These are phyloP conservation scores for Rhagophthalmus giganteus DNA, from an alignment of 2,888 invertebrate species.

Conservation along the genomic window DNA sequence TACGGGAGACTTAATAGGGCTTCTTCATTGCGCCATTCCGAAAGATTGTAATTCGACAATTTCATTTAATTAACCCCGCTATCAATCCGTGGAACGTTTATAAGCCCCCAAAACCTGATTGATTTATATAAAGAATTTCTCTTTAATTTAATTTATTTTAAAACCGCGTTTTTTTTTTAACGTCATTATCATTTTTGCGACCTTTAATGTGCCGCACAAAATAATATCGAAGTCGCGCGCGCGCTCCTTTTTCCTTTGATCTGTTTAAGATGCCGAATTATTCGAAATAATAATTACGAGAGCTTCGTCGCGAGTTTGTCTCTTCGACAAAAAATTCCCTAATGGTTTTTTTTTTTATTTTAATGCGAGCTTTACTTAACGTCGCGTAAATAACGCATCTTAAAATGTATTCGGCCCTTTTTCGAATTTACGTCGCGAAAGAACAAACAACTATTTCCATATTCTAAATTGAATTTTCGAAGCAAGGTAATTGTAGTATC, in stretches of 20 bases:
- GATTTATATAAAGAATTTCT: constrained; percentile 7
- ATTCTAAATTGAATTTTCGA: constrained; percentile 20
- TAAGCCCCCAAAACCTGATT: constrained; percentile 14
- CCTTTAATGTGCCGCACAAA: constrained; percentile 1
- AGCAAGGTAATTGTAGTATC: constrained; percentile 10
- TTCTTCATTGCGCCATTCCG: neutral
- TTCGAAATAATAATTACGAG: neutral
- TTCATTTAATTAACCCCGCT: constrained; percentile 26
- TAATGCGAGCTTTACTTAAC: too few relatives aligned
- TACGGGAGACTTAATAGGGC: constrained; percentile 12
- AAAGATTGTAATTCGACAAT: constrained; percentile 7
- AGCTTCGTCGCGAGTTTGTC: too few relatives aligned
- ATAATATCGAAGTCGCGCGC: too few relatives aligned
- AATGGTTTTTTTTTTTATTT: too few relatives aligned
- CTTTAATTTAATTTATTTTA: constrained; percentile 11
- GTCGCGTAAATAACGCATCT: too few relatives aligned
- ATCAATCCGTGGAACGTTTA: constrained; percentile 18
- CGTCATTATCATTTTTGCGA: too few relatives aligned
- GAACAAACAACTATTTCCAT: constrained; percentile 22
- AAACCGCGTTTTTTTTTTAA: too few relatives aligned
- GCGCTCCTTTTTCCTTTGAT: constrained; percentile 1
- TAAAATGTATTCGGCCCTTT: too few relatives aligned
- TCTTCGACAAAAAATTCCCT: too few relatives aligned
- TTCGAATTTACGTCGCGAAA: constrained; percentile 13
- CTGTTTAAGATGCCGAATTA: constrained; percentile 1